Conservation (phyloP, 2,113 vertebrate genomes). For the Tiliqua scincoides region DNA sequence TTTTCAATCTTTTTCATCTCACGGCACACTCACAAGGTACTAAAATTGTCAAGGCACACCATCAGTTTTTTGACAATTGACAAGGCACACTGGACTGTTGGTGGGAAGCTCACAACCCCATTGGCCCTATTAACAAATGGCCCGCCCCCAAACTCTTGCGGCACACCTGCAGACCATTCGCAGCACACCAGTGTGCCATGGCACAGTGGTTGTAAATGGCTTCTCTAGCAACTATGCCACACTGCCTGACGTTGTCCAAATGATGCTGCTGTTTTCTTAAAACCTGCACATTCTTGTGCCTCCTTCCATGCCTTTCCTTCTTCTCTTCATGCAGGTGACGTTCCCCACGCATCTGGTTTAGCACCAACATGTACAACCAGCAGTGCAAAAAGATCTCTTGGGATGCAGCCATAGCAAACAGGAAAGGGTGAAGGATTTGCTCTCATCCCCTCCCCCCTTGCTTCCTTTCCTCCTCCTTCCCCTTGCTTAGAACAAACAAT, state of each 20-base stretch:
- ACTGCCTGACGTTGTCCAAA: background rate
- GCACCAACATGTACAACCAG: background rate
- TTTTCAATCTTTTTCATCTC: no score
- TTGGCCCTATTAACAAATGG: no score
- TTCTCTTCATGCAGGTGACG: background rate
- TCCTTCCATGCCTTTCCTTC: background rate
- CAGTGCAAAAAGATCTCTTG: background rate
- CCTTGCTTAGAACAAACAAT: background rate
- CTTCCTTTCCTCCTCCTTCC: background rate
- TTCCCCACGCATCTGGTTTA: background rate
- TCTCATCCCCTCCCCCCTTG: background rate
- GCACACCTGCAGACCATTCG: no score
- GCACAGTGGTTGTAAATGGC: no score
- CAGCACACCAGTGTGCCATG: no score
- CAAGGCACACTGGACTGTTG: no score
- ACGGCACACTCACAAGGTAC: no score
- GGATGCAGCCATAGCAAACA: background rate
- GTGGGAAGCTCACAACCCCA: no score
- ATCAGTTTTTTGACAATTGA: no score
- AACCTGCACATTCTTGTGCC: no score
- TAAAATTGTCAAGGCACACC: no score
- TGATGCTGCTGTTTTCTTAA: background rate
- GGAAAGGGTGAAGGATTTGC: background rate
- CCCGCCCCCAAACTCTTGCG: no score
- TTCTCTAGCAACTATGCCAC: background rate